Percentiles rank a stretch among this genome's conserved stretches.
These are phyloP conservation scores for Epicauta chinensis DNA, from an alignment of 1,140 invertebrate genomes.

Conservation along the genomic window DNA sequence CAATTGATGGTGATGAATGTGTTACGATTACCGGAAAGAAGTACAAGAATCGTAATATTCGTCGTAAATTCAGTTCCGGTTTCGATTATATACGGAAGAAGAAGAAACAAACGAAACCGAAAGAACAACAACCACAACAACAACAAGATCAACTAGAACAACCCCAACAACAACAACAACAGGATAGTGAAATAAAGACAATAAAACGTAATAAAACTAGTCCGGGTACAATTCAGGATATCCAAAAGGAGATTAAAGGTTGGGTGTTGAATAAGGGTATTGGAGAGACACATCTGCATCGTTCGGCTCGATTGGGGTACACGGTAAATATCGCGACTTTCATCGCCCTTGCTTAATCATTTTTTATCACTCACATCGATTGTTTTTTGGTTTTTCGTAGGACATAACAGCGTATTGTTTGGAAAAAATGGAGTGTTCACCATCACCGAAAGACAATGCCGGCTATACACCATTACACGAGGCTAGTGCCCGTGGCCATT, in stretches of 20 bases:
- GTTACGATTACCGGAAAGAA: conserved; percentile 39
- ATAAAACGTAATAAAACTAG: conserved; percentile 46
- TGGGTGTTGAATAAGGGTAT: conserved; percentile 91
- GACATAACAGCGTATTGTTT: conserved; percentile 87
- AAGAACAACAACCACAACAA: conserved; percentile 46
- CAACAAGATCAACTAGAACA: too few relatives aligned
- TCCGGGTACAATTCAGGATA: conserved; percentile 65
- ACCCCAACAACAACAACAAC: conserved; percentile 45
- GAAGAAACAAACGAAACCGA: conserved; percentile 58
- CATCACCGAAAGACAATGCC: conserved; percentile 87
- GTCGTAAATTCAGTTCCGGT: conserved; percentile 63
- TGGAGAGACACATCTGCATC: conserved; percentile 85
- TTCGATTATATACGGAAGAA: conserved; percentile 87
- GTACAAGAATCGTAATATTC: conserved; percentile 46
- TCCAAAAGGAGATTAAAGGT: conserved; percentile 77
- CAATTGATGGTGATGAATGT: conserved; percentile 34
- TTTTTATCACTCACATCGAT: too few relatives aligned
- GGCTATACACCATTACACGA: conserved; percentile 92
- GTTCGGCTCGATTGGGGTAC: conserved; percentile 81
- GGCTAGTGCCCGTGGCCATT: conserved; percentile 78
- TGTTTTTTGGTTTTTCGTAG: conserved; percentile 44
- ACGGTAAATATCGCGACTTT: conserved; percentile 54
- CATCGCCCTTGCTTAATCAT: neutral
- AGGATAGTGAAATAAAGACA: conserved; percentile 22
- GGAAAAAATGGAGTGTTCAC: conserved; percentile 72